Percentiles rank a stretch among this genome's conserved stretches.
Evolutionary conservation across 2,797 vertebrate genomes (phyloP).

Genomic region (Xenentodon cancila): DNA sequence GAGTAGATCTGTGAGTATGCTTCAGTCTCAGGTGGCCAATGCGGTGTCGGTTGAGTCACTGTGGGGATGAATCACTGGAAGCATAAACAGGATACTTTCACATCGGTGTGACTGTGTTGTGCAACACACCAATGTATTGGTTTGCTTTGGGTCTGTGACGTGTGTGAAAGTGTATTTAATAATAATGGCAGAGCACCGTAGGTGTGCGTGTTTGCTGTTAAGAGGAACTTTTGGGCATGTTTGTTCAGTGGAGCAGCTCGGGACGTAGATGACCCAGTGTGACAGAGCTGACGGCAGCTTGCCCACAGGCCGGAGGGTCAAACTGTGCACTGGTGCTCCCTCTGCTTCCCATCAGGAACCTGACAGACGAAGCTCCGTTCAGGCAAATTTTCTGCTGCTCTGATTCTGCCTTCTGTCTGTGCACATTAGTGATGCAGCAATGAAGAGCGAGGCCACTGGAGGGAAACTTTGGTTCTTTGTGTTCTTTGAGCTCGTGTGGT

Average conservation of each 20-base stretch:
- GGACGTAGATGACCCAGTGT: slow-evolving; percentile 53
- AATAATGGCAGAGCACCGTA: neutral
- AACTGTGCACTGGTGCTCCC: slow-evolving; percentile 66
- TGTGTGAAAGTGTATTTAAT: too few species aligned
- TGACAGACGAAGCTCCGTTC: slow-evolving; percentile 79
- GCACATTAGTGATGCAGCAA: slow-evolving; percentile 64
- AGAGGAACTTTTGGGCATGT: slow-evolving; percentile 51
- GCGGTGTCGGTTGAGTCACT: too few species aligned
- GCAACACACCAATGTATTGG: too few species aligned
- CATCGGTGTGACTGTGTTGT: too few species aligned
- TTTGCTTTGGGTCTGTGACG: too few species aligned
- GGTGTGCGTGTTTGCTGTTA: slow-evolving; percentile 14
- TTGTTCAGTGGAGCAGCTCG: slow-evolving; percentile 63
- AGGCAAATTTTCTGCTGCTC: slow-evolving; percentile 82
- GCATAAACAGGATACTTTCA: too few species aligned
- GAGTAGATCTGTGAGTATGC: too few species aligned
- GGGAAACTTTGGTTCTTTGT: slow-evolving; percentile 38
- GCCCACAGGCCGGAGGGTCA: slow-evolving; percentile 57
- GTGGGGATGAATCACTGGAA: too few species aligned
- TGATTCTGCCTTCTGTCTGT: slow-evolving; percentile 79
- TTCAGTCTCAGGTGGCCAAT: too few species aligned
- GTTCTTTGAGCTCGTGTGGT: slow-evolving; percentile 56
- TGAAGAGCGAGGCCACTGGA: slow-evolving; percentile 62
- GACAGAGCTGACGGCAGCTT: slow-evolving; percentile 43
- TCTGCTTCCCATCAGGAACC: slow-evolving; percentile 69